Conservation (phyloP, 1,140 invertebrate genomes). For the Leptinotarsa texana region DNA sequence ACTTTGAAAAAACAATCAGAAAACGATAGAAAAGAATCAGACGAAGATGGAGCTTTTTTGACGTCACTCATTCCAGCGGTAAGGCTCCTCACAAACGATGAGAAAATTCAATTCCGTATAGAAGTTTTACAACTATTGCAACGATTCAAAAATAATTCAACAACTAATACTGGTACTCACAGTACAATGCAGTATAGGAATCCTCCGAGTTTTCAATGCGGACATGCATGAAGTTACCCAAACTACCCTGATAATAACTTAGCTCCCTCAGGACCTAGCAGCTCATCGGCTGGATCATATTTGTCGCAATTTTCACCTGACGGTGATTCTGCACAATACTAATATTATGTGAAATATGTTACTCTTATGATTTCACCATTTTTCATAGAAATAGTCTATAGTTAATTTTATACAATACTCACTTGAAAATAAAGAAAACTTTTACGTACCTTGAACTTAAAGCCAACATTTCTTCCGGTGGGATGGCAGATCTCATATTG, state of each 20-base stretch:
- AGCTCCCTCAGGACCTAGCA: conserved; percentile 3
- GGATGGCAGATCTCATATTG: background rate
- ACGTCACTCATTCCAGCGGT: conserved; percentile 12
- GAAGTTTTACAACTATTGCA: conserved; percentile 13
- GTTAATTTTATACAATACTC: conserved; percentile 3
- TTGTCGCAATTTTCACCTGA: conserved; percentile 8
- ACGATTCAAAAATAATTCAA: conserved; percentile 8
- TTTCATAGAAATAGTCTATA: conserved; percentile 4
- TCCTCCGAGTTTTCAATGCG: conserved; percentile 5
- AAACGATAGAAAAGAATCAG: conserved; percentile 12
- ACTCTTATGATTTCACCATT: background rate
- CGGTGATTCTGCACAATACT: conserved; percentile 5
- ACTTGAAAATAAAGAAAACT: conserved; percentile 4
- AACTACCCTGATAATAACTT: conserved; percentile 8
- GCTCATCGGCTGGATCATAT: conserved; percentile 7
- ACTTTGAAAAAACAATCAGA: conserved; percentile 16
- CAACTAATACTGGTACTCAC: conserved; percentile 9
- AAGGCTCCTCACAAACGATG: conserved; percentile 8
- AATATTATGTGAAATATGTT: conserved; percentile 6
- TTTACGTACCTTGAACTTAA: conserved; percentile 3
- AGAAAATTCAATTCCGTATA: conserved; percentile 9
- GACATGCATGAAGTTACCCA: conserved; percentile 5
- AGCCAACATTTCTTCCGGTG: conserved; percentile 1
- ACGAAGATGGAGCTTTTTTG: conserved; percentile 13
- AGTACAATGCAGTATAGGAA: conserved; percentile 2